Evolutionary conservation across 2,888 invertebrate genomes (phyloP).

Genomic region (Camptogramma bilineatum): DNA sequence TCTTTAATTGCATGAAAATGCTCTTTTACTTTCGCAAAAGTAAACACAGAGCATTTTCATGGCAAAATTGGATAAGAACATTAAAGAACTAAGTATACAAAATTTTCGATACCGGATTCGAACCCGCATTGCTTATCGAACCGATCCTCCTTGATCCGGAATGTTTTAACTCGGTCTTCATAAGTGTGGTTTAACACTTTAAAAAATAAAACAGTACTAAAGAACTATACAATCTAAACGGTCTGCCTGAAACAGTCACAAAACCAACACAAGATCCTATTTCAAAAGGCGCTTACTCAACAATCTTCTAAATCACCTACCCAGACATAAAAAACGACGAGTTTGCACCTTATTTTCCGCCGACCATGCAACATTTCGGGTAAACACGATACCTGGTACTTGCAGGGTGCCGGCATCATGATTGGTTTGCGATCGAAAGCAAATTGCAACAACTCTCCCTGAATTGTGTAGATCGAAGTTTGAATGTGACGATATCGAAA

Average conservation of each 20-base stretch:
- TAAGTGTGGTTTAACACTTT: too few relatives aligned
- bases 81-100: too few relatives aligned
- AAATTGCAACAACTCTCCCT: slow-evolving; percentile 64
- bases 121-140: too few relatives aligned
- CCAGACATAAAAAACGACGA: slow-evolving; percentile 36
- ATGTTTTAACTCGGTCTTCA: too few relatives aligned
- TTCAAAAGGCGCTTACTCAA: slow-evolving; percentile 30
- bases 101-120: too few relatives aligned
- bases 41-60: too few relatives aligned
- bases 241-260: slow-evolving; percentile 4
- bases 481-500: slow-evolving; percentile 35
- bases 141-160: too few relatives aligned
- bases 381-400: slow-evolving; percentile 29
- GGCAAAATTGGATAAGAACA: slow-evolving; percentile 7
- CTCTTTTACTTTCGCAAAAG: too few relatives aligned
- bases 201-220: neutral
- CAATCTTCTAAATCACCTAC: slow-evolving; percentile 29
- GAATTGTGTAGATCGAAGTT: slow-evolving; percentile 37
- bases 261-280: slow-evolving; percentile 28
- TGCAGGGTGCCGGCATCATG: slow-evolving; percentile 46
- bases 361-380: slow-evolving; percentile 34
- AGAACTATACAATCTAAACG: neutral
- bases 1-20: too few relatives aligned
- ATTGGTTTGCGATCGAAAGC: slow-evolving; percentile 79
- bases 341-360: slow-evolving; percentile 33